Evolutionary conservation across 2,113 vertebrate species (phyloP), one percentile per base, ranked within the genome.

Genomic region (Alligator sinensis): DNA sequence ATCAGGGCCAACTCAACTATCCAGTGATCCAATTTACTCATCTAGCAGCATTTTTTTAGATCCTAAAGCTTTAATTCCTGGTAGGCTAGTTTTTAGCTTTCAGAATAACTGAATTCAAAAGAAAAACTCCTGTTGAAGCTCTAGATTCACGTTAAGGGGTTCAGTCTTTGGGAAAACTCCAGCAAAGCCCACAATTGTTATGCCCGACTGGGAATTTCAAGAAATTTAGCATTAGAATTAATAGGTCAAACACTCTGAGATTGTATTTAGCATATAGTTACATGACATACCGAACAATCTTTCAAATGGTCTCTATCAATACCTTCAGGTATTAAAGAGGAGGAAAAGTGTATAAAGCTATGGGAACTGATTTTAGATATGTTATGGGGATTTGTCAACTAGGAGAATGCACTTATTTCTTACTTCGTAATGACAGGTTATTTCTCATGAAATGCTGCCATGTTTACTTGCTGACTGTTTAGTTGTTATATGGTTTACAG

Each of bases 361-460:
- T 4, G 22, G 21, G 77, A 60, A 25, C 79, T 88, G 18, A 3
- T 24, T 58, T 11, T 74, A 12, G 38, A 74, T 24, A 74, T 61
- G 1, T 88, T 16, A 89, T 81, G 88, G 93, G 91, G 93, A 93
- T 91, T 94, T 87, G 3, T 9, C 58, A 81, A 5, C 68, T 47
- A 62, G 89, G 68, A 54, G 82, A 90, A 11, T 17, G 2, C 70
- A 82, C 83, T 94, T 94, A 68, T 74, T 74, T 87, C 58, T 25
- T 94, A 64, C 54, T 63, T 27, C 79, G 57, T 47, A 85, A 86
- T 47, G 63, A 60, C 3, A 84, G 5, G 80, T 88, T 92, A 19
- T 30, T 64, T 87, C 70, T 86, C 58, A 3, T 78, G 2, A 81
- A 62, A 27, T 2, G 2, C 47, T 87, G 89, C 68, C 58, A 3